These are phyloP conservation scores for Mythimna albipuncta DNA, from an alignment of 2,888 invertebrate genomes.

Conservation along the genomic window DNA sequence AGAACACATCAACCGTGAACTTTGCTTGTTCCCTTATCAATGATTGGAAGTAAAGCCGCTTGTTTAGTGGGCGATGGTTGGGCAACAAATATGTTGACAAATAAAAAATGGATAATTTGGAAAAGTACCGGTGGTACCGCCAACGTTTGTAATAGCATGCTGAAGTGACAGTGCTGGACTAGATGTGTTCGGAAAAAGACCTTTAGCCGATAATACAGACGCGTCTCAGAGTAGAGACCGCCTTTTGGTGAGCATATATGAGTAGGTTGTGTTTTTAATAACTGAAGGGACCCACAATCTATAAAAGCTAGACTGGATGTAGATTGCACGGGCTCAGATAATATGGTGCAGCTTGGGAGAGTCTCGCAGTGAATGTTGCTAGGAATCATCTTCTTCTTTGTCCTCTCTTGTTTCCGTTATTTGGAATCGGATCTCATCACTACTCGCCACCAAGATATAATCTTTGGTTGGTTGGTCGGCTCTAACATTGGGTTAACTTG, in stretches of 20 bases:
- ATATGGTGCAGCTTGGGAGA: background rate
- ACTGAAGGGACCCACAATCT: background rate
- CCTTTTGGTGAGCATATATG: too few relatives aligned
- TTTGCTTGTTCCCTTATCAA: constrained; percentile 73
- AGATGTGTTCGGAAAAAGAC: too few relatives aligned
- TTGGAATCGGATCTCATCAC: too few relatives aligned
- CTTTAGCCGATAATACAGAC: too few relatives aligned
- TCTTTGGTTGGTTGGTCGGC: too few relatives aligned
- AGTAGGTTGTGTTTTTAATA: too few relatives aligned
- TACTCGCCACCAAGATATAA: too few relatives aligned
- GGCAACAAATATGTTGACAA: background rate
- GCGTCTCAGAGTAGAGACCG: too few relatives aligned
- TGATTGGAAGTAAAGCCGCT: constrained; percentile 34
- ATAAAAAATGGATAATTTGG: background rate
- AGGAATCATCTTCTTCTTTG: background rate
- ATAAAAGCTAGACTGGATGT: background rate
- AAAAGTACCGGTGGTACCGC: background rate
- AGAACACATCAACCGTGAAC: constrained; percentile 73
- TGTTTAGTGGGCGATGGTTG: constrained; percentile 12
- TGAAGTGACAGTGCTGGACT: too few relatives aligned
- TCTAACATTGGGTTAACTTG: too few relatives aligned
- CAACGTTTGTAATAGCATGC: too few relatives aligned
- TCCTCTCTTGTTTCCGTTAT: background rate
- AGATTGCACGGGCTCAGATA: background rate
- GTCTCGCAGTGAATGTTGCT: background rate